A percentile compares a stretch with the other conserved stretches of the same genome.
phyloP scores from a whole-genome alignment of 2,888 invertebrate species.

The Thera britannica region DNA sequence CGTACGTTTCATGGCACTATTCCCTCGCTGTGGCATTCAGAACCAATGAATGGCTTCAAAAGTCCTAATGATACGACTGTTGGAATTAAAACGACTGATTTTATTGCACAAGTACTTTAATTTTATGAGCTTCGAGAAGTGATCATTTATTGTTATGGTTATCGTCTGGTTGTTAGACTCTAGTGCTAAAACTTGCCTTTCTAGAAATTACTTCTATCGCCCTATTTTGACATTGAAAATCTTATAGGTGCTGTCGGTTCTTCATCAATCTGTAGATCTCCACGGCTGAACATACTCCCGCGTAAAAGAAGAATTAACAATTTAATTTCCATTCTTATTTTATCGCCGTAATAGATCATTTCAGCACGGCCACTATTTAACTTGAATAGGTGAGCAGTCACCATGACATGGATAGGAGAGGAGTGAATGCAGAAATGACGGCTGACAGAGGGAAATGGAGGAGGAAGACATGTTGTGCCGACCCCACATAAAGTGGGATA shows the following conservation, averaged over 20 bases:
- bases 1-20: conserved; percentile 10
- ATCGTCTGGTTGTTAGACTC: conserved; percentile 14
- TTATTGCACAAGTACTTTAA: conserved; percentile 34
- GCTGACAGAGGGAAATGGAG: too few species aligned
- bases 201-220: conserved; percentile 12
- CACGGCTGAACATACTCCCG: too few species aligned
- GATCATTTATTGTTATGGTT: conserved; percentile 31
- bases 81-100: conserved; percentile 43
- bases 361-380: too few species aligned
- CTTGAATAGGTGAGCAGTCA: too few species aligned
- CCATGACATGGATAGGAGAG: too few species aligned
- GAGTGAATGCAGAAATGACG: too few species aligned
- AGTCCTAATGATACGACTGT: conserved; percentile 37
- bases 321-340: too few species aligned
- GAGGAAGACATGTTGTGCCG: too few species aligned
- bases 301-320: too few species aligned
- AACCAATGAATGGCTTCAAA: conserved; percentile 28
- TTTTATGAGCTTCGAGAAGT: conserved; percentile 40
- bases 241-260: neutral
- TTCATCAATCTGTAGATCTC: too few species aligned
- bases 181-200: conserved; percentile 7
- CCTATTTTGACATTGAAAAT: neutral
- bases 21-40: conserved; percentile 21
- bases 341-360: too few species aligned
- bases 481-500: too few species aligned